Percentiles rank a stretch among this genome's conserved stretches.
Conservation (phyloP, 2,797 vertebrate species). For the Cyclopterus lumpus region DNA sequence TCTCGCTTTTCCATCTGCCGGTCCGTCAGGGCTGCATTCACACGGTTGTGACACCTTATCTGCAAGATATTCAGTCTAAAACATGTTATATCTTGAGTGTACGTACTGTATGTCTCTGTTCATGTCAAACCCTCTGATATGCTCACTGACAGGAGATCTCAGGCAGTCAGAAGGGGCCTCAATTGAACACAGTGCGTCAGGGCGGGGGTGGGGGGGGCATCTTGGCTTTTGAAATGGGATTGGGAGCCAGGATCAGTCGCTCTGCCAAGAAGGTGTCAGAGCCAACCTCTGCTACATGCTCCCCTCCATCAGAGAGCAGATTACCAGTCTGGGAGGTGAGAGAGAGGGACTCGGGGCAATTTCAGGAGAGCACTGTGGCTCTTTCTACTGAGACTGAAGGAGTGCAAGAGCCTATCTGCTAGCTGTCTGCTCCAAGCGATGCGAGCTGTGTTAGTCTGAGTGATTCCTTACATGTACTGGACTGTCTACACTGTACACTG, state of each 20-base stretch:
- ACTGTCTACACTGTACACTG: slow-evolving; percentile 31
- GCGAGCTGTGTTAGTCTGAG: slow-evolving; percentile 49
- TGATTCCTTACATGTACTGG: slow-evolving; percentile 51
- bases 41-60: slow-evolving; percentile 33
- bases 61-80: slow-evolving; percentile 11
- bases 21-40: slow-evolving; percentile 10
- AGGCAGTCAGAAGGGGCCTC: slow-evolving; percentile 32
- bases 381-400: slow-evolving; percentile 56
- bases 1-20: slow-evolving; percentile 11
- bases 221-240: slow-evolving; percentile 61
- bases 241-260: slow-evolving; percentile 56
- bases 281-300: slow-evolving; percentile 55
- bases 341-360: slow-evolving; percentile 55
- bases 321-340: slow-evolving; percentile 67
- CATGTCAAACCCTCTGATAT: slow-evolving; percentile 43
- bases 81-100: slow-evolving; percentile 10
- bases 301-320: slow-evolving; percentile 67
- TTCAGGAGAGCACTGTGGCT: slow-evolving; percentile 49
- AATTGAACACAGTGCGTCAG: slow-evolving; percentile 42
- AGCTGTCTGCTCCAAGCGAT: slow-evolving; percentile 53
- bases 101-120: slow-evolving; percentile 33
- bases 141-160: slow-evolving; percentile 57
- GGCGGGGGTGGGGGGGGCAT: slow-evolving; percentile 28
- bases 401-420: slow-evolving; percentile 55
- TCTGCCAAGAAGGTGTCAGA: slow-evolving; percentile 75